Evolutionary conservation across 2,797 vertebrate species (phyloP).

Genomic region (Alauda arvensis): DNA sequence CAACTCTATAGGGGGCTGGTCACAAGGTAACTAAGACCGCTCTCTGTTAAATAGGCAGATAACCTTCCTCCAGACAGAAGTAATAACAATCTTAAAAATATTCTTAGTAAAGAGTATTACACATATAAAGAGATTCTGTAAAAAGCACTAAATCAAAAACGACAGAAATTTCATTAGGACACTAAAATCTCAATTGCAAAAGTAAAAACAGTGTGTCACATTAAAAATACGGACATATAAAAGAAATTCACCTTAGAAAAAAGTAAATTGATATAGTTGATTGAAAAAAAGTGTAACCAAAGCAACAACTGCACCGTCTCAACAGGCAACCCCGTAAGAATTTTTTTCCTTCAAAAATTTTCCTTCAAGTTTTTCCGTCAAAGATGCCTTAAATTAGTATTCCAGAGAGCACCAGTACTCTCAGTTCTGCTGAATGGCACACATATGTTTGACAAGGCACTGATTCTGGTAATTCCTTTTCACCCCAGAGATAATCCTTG

Average conservation of each 20-base stretch:
- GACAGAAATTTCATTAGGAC: neutral
- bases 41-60: neutral
- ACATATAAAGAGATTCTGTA: neutral
- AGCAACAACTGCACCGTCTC: neutral
- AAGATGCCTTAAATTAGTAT: neutral
- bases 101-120: neutral
- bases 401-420: neutral
- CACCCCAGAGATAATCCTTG: neutral
- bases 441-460: neutral
- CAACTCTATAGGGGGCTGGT: accelerated
- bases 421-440: neutral
- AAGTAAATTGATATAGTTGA: neutral
- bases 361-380: neutral
- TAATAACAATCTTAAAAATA: neutral
- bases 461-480: neutral
- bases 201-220: neutral
- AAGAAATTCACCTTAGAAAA: neutral
- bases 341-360: neutral
- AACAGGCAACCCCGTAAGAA: accelerated
- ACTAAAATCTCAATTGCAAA: neutral
- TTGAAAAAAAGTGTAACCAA: neutral
- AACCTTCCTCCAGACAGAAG: neutral
- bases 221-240: neutral
- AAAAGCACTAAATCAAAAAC: neutral
- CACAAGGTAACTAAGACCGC: neutral